These are phyloP conservation scores for Chloropsis cyanopogon DNA, from an alignment of 2,113 vertebrate species.

Conservation along the genomic window DNA sequence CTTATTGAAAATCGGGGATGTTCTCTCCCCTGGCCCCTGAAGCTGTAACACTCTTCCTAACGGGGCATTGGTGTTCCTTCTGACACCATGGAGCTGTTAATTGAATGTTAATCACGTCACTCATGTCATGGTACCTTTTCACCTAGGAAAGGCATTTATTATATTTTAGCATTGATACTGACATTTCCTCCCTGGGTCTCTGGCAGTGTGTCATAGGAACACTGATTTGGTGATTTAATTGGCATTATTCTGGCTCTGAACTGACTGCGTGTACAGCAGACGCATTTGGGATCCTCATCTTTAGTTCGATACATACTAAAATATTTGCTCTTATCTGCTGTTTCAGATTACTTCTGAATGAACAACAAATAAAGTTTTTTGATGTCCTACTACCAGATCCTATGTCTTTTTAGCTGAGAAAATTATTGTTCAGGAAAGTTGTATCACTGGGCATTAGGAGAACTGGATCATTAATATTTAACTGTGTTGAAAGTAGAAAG, in stretches of 20 bases:
- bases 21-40: background rate
- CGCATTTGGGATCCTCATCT: background rate
- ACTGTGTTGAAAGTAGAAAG: constrained; percentile 58
- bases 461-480: constrained; percentile 64
- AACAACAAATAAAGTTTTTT: background rate
- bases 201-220: background rate
- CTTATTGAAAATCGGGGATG: background rate
- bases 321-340: background rate
- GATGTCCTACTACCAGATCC: background rate
- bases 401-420: background rate
- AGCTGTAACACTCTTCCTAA: background rate
- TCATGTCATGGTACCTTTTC: background rate
- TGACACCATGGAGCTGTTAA: constrained; percentile 16
- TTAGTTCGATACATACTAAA: background rate
- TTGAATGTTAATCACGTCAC: constrained; percentile 14
- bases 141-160: constrained; percentile 4
- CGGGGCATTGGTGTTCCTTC: background rate
- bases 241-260: background rate
- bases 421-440: constrained; percentile 1
- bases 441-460: background rate
- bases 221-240: background rate
- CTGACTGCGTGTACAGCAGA: background rate
- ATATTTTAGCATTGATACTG: background rate
- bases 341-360: background rate
- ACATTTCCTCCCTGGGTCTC: background rate